phyloP scores from a whole-genome alignment of 1,140 invertebrate genomes.

The Drosophila nasuta region DNA sequence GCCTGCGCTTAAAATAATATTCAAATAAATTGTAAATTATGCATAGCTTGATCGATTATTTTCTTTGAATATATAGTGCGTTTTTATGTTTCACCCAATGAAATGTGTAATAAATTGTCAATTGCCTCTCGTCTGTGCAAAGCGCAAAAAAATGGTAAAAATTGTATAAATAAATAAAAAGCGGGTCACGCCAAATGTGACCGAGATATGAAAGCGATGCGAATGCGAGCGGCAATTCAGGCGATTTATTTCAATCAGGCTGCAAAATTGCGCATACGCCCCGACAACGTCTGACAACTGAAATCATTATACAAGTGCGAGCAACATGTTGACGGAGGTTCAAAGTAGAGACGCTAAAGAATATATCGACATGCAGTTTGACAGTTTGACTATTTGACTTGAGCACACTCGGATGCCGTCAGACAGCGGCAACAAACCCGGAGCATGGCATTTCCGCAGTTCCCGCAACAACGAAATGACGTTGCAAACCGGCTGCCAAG shows the following conservation, averaged over 20 bases:
- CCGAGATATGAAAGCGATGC: slow-evolving; percentile 8
- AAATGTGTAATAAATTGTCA: slow-evolving; percentile 46
- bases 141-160: slow-evolving; percentile 35
- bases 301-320: slow-evolving; percentile 65
- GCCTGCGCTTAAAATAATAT: not conserved
- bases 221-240: not conserved
- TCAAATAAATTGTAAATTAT: slow-evolving; percentile 8
- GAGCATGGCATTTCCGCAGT: slow-evolving; percentile 31
- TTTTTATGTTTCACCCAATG: slow-evolving; percentile 1
- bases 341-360: slow-evolving; percentile 64
- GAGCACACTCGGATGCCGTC: slow-evolving; percentile 62
- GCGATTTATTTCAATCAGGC: slow-evolving; percentile 69
- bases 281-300: slow-evolving; percentile 61
- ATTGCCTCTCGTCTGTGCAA: slow-evolving; percentile 50
- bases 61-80: not conserved
- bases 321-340: slow-evolving; percentile 27
- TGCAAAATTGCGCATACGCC: slow-evolving; percentile 67
- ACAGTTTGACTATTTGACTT: slow-evolving; percentile 82
- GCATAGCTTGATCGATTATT: slow-evolving; percentile 3
- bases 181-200: slow-evolving; percentile 57
- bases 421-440: slow-evolving; percentile 25
- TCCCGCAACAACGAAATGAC: slow-evolving; percentile 38
- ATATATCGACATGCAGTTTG: slow-evolving; percentile 71
- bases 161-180: slow-evolving; percentile 73
- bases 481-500: slow-evolving; percentile 39